phyloP scores from a whole-genome alignment of 1,140 invertebrate genomes.

The Camponotus pennsylvanicus region DNA sequence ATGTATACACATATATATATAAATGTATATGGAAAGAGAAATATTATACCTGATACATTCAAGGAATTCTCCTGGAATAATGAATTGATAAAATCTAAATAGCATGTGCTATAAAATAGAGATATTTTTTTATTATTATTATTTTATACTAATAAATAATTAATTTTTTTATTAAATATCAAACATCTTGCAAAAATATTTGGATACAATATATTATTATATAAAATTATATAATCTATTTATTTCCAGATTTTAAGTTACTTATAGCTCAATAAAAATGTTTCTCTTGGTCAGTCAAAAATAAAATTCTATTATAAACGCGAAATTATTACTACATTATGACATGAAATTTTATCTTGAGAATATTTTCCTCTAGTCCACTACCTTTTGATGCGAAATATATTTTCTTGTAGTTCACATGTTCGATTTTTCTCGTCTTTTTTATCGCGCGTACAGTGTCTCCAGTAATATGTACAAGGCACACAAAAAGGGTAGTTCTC shows the following conservation, averaged over 20 bases:
- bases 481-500: slow-evolving; percentile 15
- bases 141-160: not conserved
- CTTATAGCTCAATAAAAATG: not conserved
- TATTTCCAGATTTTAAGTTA: not conserved
- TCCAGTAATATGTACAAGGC: slow-evolving; percentile 8
- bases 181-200: not conserved
- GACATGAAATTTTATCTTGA: not conserved
- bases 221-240: not conserved
- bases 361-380: not conserved
- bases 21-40: too few species aligned
- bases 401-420: not conserved
- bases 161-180: not conserved
- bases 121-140: not conserved
- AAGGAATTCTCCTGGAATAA: too few species aligned
- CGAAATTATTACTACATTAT: slow-evolving; percentile 1
- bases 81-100: too few species aligned
- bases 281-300: not conserved
- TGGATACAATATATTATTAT: slow-evolving; percentile 3
- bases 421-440: not conserved
- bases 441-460: slow-evolving; percentile 13
- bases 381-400: not conserved
- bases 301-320: not conserved
- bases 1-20: too few species aligned
- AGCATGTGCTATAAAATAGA: too few species aligned
- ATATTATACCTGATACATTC: too few species aligned